Evolutionary conservation across 1,140 invertebrate genomes (phyloP), one percentile per base, ranked within the genome.

Genomic region (Atta cephalotes): DNA sequence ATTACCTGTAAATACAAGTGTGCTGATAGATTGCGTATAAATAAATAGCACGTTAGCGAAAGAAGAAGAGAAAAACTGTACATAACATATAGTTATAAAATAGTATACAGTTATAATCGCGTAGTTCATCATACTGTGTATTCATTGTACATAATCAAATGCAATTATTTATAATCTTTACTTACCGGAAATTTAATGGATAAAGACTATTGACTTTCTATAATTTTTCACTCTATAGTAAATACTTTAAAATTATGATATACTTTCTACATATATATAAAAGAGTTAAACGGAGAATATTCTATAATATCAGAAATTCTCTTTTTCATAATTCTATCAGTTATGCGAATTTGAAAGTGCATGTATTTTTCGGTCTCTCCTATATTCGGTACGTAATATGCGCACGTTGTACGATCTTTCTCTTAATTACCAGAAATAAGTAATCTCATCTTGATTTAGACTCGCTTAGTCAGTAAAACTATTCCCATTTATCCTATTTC

Each of bases 1-100:
- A 56, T 81, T 77, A 45, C 53, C 86, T 87, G 88, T 21, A 80
- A 71, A 39, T 70, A 28, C 3, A 65, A 78, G 18, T 31, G 25
- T 25, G 58, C 21, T 63, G 25, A 77, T 77, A 56, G 31, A 66
- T 60, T 5, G 56, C 2, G 9, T 45, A 16, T 4, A 51, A 87
- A 78, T 76, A 65, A 66, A 70, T 81, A 49, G 12, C 6, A 10
- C 2, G 56, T 51, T 39, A 31, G 28, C 7, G 14, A 84, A 12
- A 60, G 12, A 76, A n/a, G 60, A 35, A 35, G 31, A 60, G 28
- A 56, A 3, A 72, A n/a, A 49, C 31, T 35, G 78, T 10, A n/a
- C 10, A n/a, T 49, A 9, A 66, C 60, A 49, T 49, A n/a, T 14
- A 45, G 21, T 70, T 72, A 49, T 58, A 58, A 79, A n/a, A 62